phyloP scores from a whole-genome alignment of 2,888 invertebrate genomes.

The Thecocarcelia acutangulata region DNA sequence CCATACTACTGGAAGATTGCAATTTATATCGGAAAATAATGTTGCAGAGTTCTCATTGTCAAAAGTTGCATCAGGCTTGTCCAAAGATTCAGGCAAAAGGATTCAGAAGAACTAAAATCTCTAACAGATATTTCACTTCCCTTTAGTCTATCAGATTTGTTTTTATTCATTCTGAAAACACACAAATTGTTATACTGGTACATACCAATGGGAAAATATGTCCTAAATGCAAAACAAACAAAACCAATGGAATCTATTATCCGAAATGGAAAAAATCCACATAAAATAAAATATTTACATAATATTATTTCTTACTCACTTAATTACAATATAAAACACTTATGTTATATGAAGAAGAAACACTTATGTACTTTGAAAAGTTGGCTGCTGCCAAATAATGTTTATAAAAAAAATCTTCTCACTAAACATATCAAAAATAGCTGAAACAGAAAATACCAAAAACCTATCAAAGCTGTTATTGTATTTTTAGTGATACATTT shows the following conservation, averaged over 20 bases:
- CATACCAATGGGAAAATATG: conserved; percentile 11
- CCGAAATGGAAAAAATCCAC: too few relatives aligned
- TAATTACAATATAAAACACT: background rate
- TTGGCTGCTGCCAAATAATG: background rate
- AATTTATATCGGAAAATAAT: background rate
- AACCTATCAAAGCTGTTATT: conserved; percentile 4
- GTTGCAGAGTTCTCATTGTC: background rate
- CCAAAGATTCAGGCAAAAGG: background rate
- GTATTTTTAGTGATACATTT: conserved; percentile 3
- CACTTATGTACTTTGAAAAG: background rate
- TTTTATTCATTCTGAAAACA: conserved; percentile 12
- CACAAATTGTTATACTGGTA: background rate
- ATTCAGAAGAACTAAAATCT: background rate
- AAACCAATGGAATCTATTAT: conserved; percentile 1
- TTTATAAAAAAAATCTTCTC: background rate
- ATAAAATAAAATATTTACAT: too few relatives aligned
- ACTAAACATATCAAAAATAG: conserved; percentile 6
- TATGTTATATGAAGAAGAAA: background rate
- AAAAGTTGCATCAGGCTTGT: background rate
- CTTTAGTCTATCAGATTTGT: conserved; percentile 20
- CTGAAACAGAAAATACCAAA: conserved; percentile 3
- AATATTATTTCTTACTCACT: conserved; percentile 8
- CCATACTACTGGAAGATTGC: conserved; percentile 1
- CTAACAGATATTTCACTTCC: background rate
- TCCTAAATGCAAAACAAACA: background rate